These are phyloP conservation scores for Pteronotus mesoamericanus DNA, from an alignment of 2,797 vertebrate genomes.

Conservation along the genomic window DNA sequence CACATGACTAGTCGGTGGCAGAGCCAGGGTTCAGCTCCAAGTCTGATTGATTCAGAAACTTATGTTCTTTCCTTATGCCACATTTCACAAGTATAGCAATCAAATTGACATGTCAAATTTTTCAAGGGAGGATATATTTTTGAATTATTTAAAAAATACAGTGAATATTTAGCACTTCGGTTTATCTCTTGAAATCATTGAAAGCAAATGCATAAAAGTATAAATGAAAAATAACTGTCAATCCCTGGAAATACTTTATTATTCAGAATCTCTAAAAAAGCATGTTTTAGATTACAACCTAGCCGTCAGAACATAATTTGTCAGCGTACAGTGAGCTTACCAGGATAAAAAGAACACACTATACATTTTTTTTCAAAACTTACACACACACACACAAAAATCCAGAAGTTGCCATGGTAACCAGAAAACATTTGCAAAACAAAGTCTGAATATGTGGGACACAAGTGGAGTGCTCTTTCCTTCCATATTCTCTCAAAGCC, in stretches of 20 bases:
- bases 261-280: constrained; percentile 33
- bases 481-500: constrained; percentile 32
- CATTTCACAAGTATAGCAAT: neutral
- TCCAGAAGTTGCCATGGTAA: constrained; percentile 66
- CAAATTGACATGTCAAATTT: neutral
- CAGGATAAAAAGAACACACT: constrained; percentile 64
- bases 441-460: constrained; percentile 59
- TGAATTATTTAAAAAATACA: constrained; percentile 49
- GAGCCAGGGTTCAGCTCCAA: neutral
- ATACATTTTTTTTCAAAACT: constrained; percentile 50
- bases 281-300: constrained; percentile 50
- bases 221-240: constrained; percentile 38
- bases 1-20: neutral
- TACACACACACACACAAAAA: constrained; percentile 58
- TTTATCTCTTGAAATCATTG: constrained; percentile 54
- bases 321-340: constrained; percentile 52
- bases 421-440: constrained; percentile 77
- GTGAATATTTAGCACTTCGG: constrained; percentile 20
- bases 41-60: neutral
- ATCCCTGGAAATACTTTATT: constrained; percentile 56
- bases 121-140: constrained; percentile 27
- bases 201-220: constrained; percentile 56
- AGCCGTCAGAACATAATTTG: constrained; percentile 69
- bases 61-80: neutral
- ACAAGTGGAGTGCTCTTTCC: constrained; percentile 47